phyloP scores from a whole-genome alignment of 1,140 invertebrate genomes.

The Pogonomyrmex californicus region DNA sequence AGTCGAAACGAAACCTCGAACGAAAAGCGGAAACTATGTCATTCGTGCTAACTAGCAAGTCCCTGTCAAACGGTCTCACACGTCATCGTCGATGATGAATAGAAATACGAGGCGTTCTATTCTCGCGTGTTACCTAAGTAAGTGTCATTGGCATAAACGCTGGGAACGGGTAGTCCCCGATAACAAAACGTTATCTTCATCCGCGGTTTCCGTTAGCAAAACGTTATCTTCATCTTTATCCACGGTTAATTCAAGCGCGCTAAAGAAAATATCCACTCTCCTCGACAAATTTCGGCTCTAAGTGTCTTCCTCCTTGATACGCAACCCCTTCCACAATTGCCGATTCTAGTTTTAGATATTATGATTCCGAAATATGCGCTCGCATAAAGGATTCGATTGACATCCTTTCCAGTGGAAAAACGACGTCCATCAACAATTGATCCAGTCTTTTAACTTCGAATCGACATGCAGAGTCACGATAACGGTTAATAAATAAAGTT shows the following conservation, averaged over 20 bases:
- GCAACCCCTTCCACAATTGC: slow-evolving; percentile 19
- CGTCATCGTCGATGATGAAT: slow-evolving; percentile 13
- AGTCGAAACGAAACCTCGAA: slow-evolving; percentile 35
- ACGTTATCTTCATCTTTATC: slow-evolving; percentile 3
- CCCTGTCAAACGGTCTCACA: background rate
- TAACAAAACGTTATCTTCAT: slow-evolving; percentile 14
- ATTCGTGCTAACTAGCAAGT: background rate
- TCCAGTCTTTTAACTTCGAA: background rate
- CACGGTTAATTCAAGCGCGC: background rate
- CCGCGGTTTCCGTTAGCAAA: background rate
- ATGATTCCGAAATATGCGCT: background rate
- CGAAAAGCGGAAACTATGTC: background rate
- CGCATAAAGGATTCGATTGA: background rate
- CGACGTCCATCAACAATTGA: background rate
- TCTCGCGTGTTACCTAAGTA: slow-evolving; percentile 26
- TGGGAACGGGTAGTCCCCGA: background rate
- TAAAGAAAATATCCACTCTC: background rate
- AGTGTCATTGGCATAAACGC: slow-evolving; percentile 8
- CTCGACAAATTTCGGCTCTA: slow-evolving; percentile 20
- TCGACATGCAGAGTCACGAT: background rate
- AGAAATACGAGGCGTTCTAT: slow-evolving; percentile 34
- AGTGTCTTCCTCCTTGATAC: slow-evolving; percentile 23
- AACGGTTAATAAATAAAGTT: background rate
- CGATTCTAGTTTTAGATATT: slow-evolving; percentile 6
- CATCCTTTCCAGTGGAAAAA: background rate